Conservation (phyloP, 2,113 vertebrate species). For the Callorhinus ursinus region DNA sequence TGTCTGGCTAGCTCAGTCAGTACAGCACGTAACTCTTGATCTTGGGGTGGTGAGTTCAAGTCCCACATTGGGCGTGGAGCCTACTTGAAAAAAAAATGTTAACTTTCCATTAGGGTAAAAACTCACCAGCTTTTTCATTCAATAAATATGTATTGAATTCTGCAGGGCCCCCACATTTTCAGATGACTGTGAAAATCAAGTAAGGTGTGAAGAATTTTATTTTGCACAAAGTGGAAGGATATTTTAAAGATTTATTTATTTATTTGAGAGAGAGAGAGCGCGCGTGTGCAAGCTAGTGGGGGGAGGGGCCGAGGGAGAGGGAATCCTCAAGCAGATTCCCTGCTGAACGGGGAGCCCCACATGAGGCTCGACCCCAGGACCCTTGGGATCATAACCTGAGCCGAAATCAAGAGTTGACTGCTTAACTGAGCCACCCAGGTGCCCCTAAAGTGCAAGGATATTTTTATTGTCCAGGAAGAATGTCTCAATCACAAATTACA, state of each 20-base stretch:
- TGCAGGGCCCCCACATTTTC: not conserved
- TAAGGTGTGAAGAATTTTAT: constrained; percentile 1
- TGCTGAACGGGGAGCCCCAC: not conserved
- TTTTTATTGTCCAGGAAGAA: constrained; percentile 48
- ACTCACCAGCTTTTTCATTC: not conserved
- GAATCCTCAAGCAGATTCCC: not conserved
- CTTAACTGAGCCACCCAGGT: not conserved
- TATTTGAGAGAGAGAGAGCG: not conserved
- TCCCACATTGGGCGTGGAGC: not conserved
- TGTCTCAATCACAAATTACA: constrained; percentile 6
- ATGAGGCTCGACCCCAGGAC: not conserved
- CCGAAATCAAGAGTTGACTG: not conserved
- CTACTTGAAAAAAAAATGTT: not conserved
- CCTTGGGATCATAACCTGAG: not conserved
- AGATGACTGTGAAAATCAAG: constrained; percentile 21
- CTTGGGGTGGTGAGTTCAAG: not conserved
- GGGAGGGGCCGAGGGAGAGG: not conserved
- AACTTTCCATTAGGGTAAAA: constrained; percentile 21
- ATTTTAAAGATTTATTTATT: not conserved
- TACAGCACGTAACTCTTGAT: not conserved
- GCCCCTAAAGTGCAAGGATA: not conserved
- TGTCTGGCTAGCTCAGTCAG: not conserved
- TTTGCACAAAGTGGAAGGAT: not conserved
- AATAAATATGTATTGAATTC: not conserved
- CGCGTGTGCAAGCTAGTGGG: not conserved